These are phyloP conservation scores for Dipodomys spectabilis DNA, from an alignment of 2,113 vertebrate genomes.

Conservation along the genomic window DNA sequence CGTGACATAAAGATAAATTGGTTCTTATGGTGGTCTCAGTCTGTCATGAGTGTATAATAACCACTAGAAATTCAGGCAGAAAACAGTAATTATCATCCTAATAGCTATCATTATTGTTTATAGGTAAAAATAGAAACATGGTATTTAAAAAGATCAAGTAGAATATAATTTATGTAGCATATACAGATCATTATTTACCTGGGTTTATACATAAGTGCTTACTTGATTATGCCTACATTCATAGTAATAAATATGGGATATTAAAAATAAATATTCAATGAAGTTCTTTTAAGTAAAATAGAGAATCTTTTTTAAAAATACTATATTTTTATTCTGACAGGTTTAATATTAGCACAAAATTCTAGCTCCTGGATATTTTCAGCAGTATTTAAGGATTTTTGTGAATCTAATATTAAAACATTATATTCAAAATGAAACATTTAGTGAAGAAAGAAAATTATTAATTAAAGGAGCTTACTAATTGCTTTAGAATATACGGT, in stretches of 20 bases:
- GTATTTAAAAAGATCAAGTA: neutral
- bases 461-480: neutral
- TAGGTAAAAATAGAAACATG: neutral
- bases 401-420: slow-evolving; percentile 22
- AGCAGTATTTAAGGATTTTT: neutral
- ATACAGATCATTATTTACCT: neutral
- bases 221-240: neutral
- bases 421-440: slow-evolving; percentile 39
- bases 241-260: neutral
- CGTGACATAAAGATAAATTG: neutral
- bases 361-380: slow-evolving; percentile 24
- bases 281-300: slow-evolving; percentile 38
- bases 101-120: neutral
- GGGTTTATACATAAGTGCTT: neutral
- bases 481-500: neutral
- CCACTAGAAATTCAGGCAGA: neutral
- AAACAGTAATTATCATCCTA: neutral
- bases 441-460: neutral
- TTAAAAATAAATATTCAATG: slow-evolving; percentile 18
- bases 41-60: neutral
- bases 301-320: neutral
- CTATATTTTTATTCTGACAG: slow-evolving; percentile 48
- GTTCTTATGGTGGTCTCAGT: rapidly evolving
- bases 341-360: slow-evolving; percentile 38
- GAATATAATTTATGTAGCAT: neutral